Conservation (phyloP, 2,113 vertebrate species). For the Gambusia holbrooki region DNA sequence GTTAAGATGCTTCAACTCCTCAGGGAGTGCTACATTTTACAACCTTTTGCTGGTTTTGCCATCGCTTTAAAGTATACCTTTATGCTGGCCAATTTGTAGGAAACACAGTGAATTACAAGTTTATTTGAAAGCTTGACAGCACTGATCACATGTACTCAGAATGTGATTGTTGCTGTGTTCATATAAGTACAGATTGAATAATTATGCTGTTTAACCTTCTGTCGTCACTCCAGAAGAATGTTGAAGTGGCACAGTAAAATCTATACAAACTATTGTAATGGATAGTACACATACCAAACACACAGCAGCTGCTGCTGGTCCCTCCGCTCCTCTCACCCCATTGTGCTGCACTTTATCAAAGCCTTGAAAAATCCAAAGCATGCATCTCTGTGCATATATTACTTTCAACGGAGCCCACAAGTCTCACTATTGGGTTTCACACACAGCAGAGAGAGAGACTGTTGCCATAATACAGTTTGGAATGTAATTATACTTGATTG, state of each 20-base stretch:
- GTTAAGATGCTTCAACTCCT: background rate
- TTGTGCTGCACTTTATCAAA: constrained; percentile 17
- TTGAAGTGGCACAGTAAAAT: constrained; percentile 30
- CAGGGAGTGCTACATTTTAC: background rate
- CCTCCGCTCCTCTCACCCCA: constrained; percentile 21
- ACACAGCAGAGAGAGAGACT: constrained; percentile 23
- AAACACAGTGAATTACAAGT: background rate
- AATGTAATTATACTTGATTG: constrained; percentile 58
- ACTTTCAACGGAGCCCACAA: constrained; percentile 29
- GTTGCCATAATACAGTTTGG: constrained; percentile 52
- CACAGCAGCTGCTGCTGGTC: constrained; percentile 54
- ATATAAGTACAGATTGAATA: background rate
- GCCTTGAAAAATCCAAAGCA: constrained; percentile 38
- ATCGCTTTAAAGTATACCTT: background rate
- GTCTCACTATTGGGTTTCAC: constrained; percentile 43
- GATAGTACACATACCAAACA: constrained; percentile 43
- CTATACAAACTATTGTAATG: constrained; percentile 27
- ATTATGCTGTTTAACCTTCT: background rate
- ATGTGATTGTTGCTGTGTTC: background rate
- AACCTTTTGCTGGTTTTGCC: background rate
- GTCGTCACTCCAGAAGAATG: constrained; percentile 24
- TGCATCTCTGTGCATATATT: constrained; percentile 23
- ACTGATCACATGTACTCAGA: background rate
- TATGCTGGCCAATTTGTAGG: background rate
- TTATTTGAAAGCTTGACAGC: background rate